A percentile compares a stretch with the other conserved stretches of the same genome.
Evolutionary conservation across 2,113 vertebrate genomes (phyloP).

Genomic region (Malurus cyaneus): DNA sequence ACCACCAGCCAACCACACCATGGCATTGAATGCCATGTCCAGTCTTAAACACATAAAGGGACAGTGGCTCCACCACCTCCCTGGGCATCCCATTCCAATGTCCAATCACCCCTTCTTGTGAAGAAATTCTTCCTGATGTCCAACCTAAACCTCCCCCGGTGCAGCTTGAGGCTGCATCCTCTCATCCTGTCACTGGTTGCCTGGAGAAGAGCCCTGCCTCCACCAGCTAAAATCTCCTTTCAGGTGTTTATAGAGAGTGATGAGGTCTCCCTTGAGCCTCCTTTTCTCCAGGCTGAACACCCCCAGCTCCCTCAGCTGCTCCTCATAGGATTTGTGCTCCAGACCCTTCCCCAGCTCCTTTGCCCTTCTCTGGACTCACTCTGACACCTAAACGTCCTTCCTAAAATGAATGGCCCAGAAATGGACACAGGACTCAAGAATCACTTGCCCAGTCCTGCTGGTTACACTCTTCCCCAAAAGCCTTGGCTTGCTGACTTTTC

Average conservation of each 20-base stretch:
- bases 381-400: neutral
- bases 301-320: neutral
- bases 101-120: neutral
- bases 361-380: neutral
- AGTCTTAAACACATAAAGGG: neutral
- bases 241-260: fast-evolving
- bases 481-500: neutral
- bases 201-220: fast-evolving
- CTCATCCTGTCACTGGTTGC: neutral
- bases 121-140: neutral
- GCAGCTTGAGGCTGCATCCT: neutral
- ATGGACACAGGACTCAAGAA: neutral
- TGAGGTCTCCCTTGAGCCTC: neutral
- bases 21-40: neutral
- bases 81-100: neutral
- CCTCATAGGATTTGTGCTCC: neutral
- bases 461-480: neutral
- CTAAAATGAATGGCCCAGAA: fast-evolving
- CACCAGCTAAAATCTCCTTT: fast-evolving
- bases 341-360: neutral
- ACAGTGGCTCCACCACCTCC: fast-evolving
- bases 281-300: neutral
- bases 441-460: neutral
- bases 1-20: neutral
- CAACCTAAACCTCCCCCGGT: neutral